Evolutionary conservation across 2,888 invertebrate species (phyloP), one percentile per base, ranked within the genome.

Genomic region (Drosophila affinis): DNA sequence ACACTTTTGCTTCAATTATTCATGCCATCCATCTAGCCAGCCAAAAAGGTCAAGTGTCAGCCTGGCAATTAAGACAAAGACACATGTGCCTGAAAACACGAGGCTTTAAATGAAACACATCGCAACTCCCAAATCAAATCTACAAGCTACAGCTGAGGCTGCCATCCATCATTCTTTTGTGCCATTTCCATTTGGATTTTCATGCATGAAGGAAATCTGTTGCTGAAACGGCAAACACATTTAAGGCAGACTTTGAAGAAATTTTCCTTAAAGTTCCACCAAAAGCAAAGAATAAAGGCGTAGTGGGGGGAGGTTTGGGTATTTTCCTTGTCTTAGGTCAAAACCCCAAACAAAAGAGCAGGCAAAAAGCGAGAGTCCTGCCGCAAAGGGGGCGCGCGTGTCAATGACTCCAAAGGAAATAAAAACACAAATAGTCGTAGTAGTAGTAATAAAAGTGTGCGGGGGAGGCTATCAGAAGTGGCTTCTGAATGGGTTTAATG

Each of bases 1-100:
- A 70, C 81, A 87, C 74, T 74, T 76, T 78, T 72, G 67, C 87
- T 87, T 83, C 85, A 83, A 87, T 88, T 88, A 83, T 88, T 83
- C 72, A 83, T 80, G 76, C 59, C 60, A 59, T 46, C 49, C 27
- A 39, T 6, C 39, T 7, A n/a, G 14, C 39, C 39, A 39, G 14
- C 39, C 39, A 39, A 39, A 75, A 75, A 76, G 73, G 71, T 73
- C 73, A 76, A 76, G 61, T 57, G 58, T 24, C n/a, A 70, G 49
- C 71, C 56, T 53, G 53, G 72, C 70, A 76, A 75, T 72, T 72
- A 72, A 75, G 76, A 52, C 52, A 58, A 48, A 44, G 53, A 48
- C 67, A 68, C 75, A 72, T 86, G 79, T 77, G 88, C 84, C 77
- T 80, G 72, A 64, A 75, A 80, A 88, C 86, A 0, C 3, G 3